Evolutionary conservation across 2,888 invertebrate genomes (phyloP).

Genomic region (Machimus rusticus): DNA sequence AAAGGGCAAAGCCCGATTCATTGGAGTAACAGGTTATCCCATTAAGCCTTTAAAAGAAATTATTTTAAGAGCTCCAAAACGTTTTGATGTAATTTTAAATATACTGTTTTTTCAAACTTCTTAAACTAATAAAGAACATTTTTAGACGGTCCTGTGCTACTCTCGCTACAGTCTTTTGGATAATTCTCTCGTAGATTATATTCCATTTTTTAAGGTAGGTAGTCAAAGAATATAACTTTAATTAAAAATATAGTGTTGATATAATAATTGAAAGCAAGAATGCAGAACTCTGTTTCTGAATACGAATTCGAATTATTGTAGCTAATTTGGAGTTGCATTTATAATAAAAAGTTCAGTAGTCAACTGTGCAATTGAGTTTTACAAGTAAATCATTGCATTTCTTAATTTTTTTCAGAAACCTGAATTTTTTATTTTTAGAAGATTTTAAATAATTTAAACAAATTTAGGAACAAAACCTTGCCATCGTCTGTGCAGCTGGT

Average conservation of each 20-base stretch:
- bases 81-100: conserved; percentile 55
- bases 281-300: background rate
- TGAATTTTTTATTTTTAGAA: too few species aligned
- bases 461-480: conserved; percentile 67
- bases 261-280: too few species aligned
- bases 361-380: too few species aligned
- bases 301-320: background rate
- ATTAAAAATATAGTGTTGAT: background rate
- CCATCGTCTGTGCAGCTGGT: conserved; percentile 80
- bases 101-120: background rate
- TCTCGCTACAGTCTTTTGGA: conserved; percentile 83
- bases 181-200: conserved; percentile 74
- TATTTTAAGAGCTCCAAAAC: conserved; percentile 68
- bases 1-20: conserved; percentile 76
- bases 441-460: background rate
- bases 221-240: background rate
- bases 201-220: conserved; percentile 72
- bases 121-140: background rate
- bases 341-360: too few species aligned
- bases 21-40: conserved; percentile 90
- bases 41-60: conserved; percentile 78
- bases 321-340: too few species aligned
- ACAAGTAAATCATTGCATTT: too few species aligned
- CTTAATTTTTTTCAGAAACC: too few species aligned
- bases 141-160: conserved; percentile 70